Conservation (phyloP, 2,888 invertebrate genomes). For the Diarsia brunnea region DNA sequence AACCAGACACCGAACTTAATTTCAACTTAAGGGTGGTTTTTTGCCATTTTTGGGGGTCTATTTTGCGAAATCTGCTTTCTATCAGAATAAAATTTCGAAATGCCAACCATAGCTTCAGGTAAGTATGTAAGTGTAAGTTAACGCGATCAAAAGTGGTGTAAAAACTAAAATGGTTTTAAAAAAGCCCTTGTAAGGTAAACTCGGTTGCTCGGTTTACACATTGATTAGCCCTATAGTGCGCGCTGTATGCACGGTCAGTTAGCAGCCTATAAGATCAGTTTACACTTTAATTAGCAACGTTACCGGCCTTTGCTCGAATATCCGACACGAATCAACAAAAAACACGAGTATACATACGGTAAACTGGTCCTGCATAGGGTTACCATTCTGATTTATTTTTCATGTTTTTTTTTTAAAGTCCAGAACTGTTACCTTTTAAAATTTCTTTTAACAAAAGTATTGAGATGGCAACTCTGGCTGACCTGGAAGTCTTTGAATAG, state of each 20-base stretch:
- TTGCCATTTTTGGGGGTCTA: background rate
- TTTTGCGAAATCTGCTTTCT: background rate
- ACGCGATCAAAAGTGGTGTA: background rate
- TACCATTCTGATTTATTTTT: background rate
- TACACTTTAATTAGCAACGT: constrained; percentile 55
- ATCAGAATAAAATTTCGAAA: background rate
- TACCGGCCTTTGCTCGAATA: constrained; percentile 43
- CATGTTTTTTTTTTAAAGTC: too few species aligned
- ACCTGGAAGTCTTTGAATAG: too few species aligned
- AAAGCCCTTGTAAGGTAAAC: constrained; percentile 31
- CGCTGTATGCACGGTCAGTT: constrained; percentile 27
- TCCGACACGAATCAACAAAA: constrained; percentile 41
- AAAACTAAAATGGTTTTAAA: background rate
- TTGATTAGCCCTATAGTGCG: constrained; percentile 33
- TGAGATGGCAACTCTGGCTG: too few species aligned
- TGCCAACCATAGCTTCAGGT: background rate
- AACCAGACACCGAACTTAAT: background rate
- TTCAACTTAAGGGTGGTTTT: background rate
- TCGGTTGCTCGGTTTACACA: constrained; percentile 31
- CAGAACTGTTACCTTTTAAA: too few species aligned
- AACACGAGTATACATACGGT: constrained; percentile 37
- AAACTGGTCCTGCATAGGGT: constrained; percentile 34
- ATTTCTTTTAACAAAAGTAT: too few species aligned
- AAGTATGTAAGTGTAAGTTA: background rate
- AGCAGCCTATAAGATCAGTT: constrained; percentile 47